Evolutionary conservation across 2,888 invertebrate genomes (phyloP).

Genomic region (Conomelus anceps): DNA sequence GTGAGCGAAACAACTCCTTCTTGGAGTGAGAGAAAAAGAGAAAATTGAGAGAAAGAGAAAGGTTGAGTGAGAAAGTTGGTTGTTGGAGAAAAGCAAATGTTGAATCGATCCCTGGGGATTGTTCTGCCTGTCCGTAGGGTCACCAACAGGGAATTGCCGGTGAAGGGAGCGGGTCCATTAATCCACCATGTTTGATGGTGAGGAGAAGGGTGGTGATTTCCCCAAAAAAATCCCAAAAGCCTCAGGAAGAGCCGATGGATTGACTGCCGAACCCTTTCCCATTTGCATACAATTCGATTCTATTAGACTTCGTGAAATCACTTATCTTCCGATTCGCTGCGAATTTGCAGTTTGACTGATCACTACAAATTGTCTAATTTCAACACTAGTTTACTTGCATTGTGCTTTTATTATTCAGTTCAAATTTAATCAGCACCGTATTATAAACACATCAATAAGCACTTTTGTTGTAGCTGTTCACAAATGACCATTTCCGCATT

Average conservation of each 20-base stretch:
- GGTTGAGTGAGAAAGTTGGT: neutral
- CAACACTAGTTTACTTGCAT: neutral
- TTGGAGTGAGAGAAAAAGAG: neutral
- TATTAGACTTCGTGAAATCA: neutral
- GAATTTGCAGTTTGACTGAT: neutral
- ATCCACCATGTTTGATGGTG: neutral
- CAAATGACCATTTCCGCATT: too few species aligned
- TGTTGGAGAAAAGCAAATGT: neutral
- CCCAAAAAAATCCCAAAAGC: neutral
- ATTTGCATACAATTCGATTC: neutral
- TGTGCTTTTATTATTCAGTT: neutral
- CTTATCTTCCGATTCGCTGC: neutral
- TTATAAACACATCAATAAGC: too few species aligned
- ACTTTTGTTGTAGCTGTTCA: too few species aligned
- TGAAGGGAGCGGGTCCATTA: neutral
- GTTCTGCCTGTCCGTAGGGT: neutral
- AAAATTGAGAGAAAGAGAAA: neutral
- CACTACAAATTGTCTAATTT: neutral
- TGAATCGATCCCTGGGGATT: constrained; percentile 7
- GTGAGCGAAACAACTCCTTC: neutral
- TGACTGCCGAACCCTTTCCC: neutral
- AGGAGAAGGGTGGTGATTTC: neutral
- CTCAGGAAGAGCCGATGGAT: neutral
- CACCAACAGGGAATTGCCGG: neutral
- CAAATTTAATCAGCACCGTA: too few species aligned